phyloP scores from a whole-genome alignment of 2,888 invertebrate species.

The Cerastoderma edule region DNA sequence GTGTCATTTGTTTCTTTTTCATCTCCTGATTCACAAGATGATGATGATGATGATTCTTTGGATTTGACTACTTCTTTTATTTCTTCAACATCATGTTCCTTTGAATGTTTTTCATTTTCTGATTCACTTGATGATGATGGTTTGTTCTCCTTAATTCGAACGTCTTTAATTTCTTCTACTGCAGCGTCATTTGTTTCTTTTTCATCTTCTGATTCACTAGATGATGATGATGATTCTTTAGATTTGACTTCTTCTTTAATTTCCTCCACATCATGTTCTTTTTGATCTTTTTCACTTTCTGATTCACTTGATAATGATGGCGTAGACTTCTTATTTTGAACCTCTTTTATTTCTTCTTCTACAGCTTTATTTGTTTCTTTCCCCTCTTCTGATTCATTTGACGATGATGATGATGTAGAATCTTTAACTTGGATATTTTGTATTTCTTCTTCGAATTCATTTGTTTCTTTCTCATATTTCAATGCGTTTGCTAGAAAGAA shows the following conservation, averaged over 20 bases:
- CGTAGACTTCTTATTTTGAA: neutral
- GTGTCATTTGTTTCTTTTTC: conserved; percentile 20
- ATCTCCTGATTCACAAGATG: conserved; percentile 18
- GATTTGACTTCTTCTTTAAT: neutral
- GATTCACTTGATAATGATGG: conserved; percentile 13
- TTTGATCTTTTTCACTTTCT: neutral
- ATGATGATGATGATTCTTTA: neutral
- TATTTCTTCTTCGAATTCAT: neutral
- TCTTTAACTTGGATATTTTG: neutral
- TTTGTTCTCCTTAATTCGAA: neutral
- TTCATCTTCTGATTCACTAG: conserved; percentile 19
- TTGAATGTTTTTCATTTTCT: neutral
- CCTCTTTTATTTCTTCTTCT: neutral
- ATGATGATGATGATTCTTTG: conserved; percentile 4
- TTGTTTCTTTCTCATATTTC: neutral
- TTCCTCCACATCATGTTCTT: neutral
- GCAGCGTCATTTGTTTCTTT: conserved; percentile 11
- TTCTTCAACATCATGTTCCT: neutral
- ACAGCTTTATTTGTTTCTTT: conserved; percentile 12
- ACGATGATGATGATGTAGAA: neutral
- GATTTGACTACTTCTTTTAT: neutral
- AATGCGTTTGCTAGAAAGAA: neutral
- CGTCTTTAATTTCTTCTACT: neutral
- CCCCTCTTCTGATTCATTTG: conserved; percentile 19
- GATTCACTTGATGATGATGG: conserved; percentile 15